Conservation (phyloP, 2,113 vertebrate genomes). For the Notarius lentiginosus region DNA sequence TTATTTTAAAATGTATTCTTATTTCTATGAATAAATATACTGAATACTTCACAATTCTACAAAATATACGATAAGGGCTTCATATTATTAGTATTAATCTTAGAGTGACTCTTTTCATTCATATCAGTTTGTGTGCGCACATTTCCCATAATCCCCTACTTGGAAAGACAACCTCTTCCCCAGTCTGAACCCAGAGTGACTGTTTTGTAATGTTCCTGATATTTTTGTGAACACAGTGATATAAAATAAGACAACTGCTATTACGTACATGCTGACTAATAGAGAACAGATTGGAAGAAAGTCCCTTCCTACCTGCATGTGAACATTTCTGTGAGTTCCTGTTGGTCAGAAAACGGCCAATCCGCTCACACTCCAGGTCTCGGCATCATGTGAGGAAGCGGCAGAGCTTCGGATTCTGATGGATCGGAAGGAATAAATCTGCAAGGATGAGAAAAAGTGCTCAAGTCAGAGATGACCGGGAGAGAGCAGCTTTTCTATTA, state of each 20-base stretch:
- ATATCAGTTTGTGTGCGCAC: not conserved
- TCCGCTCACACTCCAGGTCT: not conserved
- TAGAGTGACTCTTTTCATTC: not conserved
- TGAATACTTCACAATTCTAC: not conserved
- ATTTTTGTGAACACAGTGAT: not conserved
- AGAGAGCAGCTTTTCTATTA: constrained; percentile 16
- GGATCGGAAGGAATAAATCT: not conserved
- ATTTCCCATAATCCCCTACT: not conserved
- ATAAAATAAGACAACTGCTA: not conserved
- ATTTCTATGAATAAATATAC: not conserved
- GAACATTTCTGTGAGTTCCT: constrained; percentile 48
- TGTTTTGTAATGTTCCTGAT: not conserved
- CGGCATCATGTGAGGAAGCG: not conserved
- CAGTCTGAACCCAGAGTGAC: not conserved
- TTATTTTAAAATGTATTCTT: not conserved
- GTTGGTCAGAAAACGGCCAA: not conserved
- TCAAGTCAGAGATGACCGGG: not conserved
- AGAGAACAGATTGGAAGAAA: not conserved
- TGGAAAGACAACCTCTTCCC: not conserved
- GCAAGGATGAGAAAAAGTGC: not conserved
- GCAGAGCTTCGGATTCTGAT: not conserved
- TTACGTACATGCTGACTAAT: not conserved
- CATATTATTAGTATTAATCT: not conserved
- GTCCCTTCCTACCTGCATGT: constrained; percentile 60
- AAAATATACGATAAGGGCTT: not conserved